Percentiles rank a stretch among this genome's conserved stretches.
These are phyloP conservation scores for Otocyon megalotis DNA, from an alignment of 2,113 vertebrate species.

Conservation along the genomic window DNA sequence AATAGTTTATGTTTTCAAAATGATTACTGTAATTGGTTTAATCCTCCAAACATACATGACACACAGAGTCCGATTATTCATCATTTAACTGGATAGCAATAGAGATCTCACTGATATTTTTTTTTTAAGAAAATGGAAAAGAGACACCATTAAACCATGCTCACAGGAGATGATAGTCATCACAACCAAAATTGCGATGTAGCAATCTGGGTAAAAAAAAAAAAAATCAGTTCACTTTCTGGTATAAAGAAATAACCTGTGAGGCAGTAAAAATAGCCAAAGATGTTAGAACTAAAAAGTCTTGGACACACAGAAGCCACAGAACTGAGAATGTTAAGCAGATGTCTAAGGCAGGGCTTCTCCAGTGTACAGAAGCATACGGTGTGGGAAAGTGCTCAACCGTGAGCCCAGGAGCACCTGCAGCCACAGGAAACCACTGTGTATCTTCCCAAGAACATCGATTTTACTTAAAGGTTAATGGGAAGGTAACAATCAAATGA, in stretches of 20 bases:
- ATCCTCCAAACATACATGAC: neutral
- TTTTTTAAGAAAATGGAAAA: neutral
- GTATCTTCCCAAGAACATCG: fast-evolving
- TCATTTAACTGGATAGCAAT: neutral
- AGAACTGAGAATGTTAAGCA: neutral
- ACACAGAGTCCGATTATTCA: neutral
- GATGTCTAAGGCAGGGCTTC: neutral
- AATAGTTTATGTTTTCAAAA: slow-evolving; percentile 25
- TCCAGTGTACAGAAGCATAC: fast-evolving
- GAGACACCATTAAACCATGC: neutral
- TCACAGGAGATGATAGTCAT: neutral
- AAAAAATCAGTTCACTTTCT: neutral
- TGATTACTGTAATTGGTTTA: neutral
- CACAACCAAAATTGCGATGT: neutral
- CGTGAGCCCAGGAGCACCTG: fast-evolving
- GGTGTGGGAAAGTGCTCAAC: neutral
- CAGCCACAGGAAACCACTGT: neutral
- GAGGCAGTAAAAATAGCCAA: neutral
- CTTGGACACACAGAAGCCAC: neutral
- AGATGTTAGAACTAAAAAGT: neutral
- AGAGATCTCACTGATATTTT: neutral
- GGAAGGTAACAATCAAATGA: neutral
- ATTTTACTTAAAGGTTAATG: neutral
- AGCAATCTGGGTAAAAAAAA: neutral
- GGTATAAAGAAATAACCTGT: neutral